Evolutionary conservation across 2,113 vertebrate species (phyloP).

Genomic region (Morphnarchus princeps): DNA sequence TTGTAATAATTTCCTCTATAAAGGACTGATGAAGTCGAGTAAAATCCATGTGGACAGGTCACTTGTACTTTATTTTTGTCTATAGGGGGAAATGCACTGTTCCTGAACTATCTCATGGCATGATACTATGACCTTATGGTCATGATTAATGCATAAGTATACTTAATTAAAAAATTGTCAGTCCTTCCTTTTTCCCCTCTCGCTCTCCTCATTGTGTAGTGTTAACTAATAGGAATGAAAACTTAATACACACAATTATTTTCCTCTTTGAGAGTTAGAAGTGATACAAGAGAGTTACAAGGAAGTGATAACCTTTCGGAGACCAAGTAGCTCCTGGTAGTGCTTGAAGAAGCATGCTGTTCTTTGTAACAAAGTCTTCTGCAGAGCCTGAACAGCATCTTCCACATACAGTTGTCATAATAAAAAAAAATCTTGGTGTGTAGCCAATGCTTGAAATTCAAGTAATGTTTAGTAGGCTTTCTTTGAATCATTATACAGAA

Average conservation of each 20-base stretch:
- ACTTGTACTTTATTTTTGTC: background rate
- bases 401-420: background rate
- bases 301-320: background rate
- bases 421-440: background rate
- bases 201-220: background rate
- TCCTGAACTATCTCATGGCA: background rate
- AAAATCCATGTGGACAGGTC: background rate
- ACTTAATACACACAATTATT: background rate
- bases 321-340: background rate
- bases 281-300: background rate
- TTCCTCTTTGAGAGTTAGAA: background rate
- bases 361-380: background rate
- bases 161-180: background rate
- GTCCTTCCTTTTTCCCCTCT: rapidly evolving
- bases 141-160: background rate
- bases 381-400: background rate
- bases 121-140: background rate
- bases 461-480: background rate
- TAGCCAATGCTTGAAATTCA: background rate
- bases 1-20: background rate
- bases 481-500: background rate
- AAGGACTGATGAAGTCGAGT: background rate
- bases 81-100: background rate
- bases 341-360: background rate
- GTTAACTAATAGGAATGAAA: background rate